Base-by-base conservation (phyloP, 1,140 invertebrate species). In the Hyles vespertilio region DNA sequence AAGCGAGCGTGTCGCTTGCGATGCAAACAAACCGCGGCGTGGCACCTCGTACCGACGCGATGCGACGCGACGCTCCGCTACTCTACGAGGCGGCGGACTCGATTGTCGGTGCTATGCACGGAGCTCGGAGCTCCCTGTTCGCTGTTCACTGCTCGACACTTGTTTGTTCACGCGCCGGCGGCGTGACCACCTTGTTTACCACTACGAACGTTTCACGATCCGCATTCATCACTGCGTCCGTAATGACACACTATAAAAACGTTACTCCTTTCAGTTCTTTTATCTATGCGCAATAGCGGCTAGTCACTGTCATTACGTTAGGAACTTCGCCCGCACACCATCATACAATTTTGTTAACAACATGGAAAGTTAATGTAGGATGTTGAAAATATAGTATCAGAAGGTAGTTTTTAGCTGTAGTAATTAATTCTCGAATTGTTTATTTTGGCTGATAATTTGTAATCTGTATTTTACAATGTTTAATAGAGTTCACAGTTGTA, bases 151-250 rank as follows among this genome's bases (percentile, higher is more conserved):
- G 72, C 79, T 73, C 65, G 65, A 56, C 77, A 84, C 80, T 88
- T 88, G 81, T 88, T 88, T 88, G 83, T 88, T 84, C 85, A 88
- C 83, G 85, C 85, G 81, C 72, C 64, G 72, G 52, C 76, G 67
- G 74, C 85, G 79, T 88, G 85, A 77, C 71, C 77, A 76, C 63
- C 84, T 87, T 87, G 81, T 87, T 85, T 85, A 87, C 78, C 69
- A 84, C 69, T 76, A 72, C 70, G 68, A 68, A 70, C 69, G 71
- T 65, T 69, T 74, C 69, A 74, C 70, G 71, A 77, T 76, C 69
- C 69, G 69, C 74, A 78, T 76, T 81, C 78, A 80, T 78, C 71
- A 73, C 46, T 69, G 57, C 61, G 57, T 50, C 62, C 44, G 56
- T 61, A 70, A 65, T 65, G 55, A 61, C 58, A 62, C 46, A 68